Evolutionary conservation across 2,113 vertebrate species (phyloP).

Genomic region (Alligator sinensis): DNA sequence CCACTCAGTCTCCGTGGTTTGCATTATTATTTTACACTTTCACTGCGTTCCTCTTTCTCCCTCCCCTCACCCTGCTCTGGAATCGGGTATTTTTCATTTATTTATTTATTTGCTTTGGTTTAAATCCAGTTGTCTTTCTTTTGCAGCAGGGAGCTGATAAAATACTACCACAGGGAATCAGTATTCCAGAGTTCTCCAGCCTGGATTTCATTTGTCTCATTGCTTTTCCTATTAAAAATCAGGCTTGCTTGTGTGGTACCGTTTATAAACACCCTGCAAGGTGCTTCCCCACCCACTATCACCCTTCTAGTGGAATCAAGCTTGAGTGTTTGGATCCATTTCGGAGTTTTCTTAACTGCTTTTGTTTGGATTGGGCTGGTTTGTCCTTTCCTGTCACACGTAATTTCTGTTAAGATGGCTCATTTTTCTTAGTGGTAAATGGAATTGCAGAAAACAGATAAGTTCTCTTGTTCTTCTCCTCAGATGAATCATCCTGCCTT

Average conservation of each 20-base stretch:
- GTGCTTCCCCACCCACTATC: neutral
- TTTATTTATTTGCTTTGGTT: neutral
- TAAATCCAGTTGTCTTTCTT: neutral
- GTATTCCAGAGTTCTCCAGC: neutral
- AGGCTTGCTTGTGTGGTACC: neutral
- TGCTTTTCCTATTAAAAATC: neutral
- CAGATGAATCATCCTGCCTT: conserved; percentile 59
- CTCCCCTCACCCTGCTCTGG: neutral
- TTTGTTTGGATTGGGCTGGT: conserved; percentile 57
- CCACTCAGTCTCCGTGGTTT: neutral
- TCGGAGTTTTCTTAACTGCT: conserved; percentile 35
- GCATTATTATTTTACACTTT: neutral
- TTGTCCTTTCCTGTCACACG: conserved; percentile 77
- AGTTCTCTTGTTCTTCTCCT: conserved; percentile 12
- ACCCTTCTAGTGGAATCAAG: neutral
- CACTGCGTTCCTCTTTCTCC: neutral
- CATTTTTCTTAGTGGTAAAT: conserved; percentile 73
- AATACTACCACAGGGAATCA: neutral
- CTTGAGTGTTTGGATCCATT: neutral
- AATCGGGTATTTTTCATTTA: neutral
- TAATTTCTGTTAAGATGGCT: conserved; percentile 64
- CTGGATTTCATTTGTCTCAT: neutral
- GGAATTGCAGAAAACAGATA: conserved; percentile 62
- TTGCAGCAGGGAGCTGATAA: conserved; percentile 3
- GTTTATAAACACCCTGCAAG: neutral